Evolutionary conservation across 1,140 invertebrate genomes (phyloP).

Genomic region (Luehdorfia chinensis): DNA sequence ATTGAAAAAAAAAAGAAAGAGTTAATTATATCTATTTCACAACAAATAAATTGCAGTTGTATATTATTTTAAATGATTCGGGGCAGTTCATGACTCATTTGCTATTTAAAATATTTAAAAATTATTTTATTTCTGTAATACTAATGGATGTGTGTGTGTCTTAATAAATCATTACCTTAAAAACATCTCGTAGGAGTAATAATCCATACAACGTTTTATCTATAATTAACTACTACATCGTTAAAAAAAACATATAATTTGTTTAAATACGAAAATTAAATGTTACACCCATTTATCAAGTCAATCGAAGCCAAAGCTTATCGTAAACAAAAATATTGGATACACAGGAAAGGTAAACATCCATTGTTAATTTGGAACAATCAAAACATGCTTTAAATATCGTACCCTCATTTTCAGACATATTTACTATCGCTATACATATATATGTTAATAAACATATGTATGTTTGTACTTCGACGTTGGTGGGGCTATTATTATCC

Average conservation of each 20-base stretch:
- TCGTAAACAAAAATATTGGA: slow-evolving; percentile 19
- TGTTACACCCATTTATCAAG: slow-evolving; percentile 2
- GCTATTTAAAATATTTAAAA: no score
- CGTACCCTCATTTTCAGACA: slow-evolving; percentile 24
- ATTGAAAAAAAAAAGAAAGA: no score
- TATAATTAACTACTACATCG: not conserved
- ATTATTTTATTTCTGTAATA: no score
- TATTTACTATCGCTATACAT: slow-evolving; percentile 49
- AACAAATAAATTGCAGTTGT: no score
- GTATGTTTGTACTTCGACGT: slow-evolving; percentile 35
- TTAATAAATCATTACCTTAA: no score
- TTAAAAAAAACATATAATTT: slow-evolving; percentile 3
- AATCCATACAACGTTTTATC: no score
- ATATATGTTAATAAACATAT: slow-evolving; percentile 22
- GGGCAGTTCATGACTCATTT: no score
- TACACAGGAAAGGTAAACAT: slow-evolving; percentile 24
- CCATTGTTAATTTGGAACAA: slow-evolving; percentile 47
- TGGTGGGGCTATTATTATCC: slow-evolving; percentile 44
- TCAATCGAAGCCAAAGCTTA: not conserved
- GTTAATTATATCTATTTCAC: no score
- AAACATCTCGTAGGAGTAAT: no score
- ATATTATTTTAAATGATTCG: no score
- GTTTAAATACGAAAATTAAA: not conserved
- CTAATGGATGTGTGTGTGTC: no score
- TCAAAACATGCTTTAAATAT: slow-evolving; percentile 55